Evolutionary conservation across 2,888 invertebrate species (phyloP), one percentile per base, ranked within the genome.

Genomic region (Chrysopilus asiliformis): DNA sequence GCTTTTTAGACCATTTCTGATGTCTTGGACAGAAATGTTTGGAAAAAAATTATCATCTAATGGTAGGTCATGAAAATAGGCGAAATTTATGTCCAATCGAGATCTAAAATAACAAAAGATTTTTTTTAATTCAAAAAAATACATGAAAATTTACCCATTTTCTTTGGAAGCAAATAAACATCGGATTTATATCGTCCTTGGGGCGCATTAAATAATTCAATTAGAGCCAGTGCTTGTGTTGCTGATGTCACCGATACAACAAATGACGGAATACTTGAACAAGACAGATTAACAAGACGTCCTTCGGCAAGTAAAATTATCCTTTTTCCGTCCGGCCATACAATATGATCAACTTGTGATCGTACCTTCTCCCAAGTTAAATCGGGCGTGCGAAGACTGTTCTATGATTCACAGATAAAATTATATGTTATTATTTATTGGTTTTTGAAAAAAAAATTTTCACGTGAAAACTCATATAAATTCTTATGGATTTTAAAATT

Each of bases 221-320:
- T 97, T 45, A 97, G 72, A 16, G 95, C 97, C 43, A 97, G 67
- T 8, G 94, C 94, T 68, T 97, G 95, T 25, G 95, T 95, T 42
- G 91, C 89, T 3, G 94, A 90, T 22, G 97, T 95, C 50, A 97
- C 93, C 18, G 95, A 95, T 36, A 95, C 94, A 47, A 95, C 94
- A 67, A 95, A 94, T 16, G 94, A 95, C 6, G 95, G 94, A 55
- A 97, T 76, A 59, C 91, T 93, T 16, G 94, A 95, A 59, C 95
- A 97, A 53, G 93, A 93, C 44, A 90, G 70, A 70, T 97, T 97
- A 34, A 95, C 93, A 34, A 97, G 72, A 4, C 95, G 76, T 24
- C 97, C 97, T 67, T 94, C 94, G 2, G 94, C 94, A 42, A 94
- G 67, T 13, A 94, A 67, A 36, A 94, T 85, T 48, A 95, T 89